Percentiles rank a stretch among this genome's conserved stretches.
Conservation (phyloP, 2,888 invertebrate genomes). For the Sminthurides aquaticus region DNA sequence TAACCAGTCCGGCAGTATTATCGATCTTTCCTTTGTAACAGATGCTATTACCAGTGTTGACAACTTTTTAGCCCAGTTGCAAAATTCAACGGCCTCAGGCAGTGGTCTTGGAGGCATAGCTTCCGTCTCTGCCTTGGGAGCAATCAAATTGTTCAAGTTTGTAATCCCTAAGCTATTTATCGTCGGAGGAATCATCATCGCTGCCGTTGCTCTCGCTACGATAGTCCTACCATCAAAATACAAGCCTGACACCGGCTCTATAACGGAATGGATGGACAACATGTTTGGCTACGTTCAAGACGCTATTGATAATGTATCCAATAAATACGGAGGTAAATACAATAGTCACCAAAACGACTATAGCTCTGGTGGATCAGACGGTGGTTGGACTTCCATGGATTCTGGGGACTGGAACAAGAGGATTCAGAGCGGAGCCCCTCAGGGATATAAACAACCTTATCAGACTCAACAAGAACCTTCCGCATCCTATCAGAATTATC, state of each 20-base stretch:
- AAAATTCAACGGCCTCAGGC: background rate
- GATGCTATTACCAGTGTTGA: background rate
- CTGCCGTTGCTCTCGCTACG: background rate
- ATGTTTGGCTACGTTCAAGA: constrained; percentile 3
- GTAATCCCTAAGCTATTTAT: constrained; percentile 1
- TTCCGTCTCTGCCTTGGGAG: background rate
- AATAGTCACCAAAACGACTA: background rate
- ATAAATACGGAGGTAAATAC: background rate
- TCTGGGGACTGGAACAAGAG: background rate
- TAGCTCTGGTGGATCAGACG: background rate
- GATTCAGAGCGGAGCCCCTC: background rate
- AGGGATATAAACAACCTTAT: background rate
- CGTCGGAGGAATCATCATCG: constrained; percentile 9
- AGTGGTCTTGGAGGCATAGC: background rate
- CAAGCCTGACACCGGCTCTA: background rate
- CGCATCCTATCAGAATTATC: background rate
- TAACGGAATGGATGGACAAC: constrained; percentile 9
- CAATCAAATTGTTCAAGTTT: background rate
- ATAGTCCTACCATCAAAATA: background rate
- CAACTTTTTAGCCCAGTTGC: background rate
- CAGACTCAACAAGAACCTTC: background rate
- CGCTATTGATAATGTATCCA: background rate
- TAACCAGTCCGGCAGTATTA: too few relatives aligned
- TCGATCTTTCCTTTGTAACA: background rate
- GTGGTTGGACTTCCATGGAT: background rate